phyloP scores from a whole-genome alignment of 92 coral and sea anemone species.

The Umimayanthus chanpuru region DNA sequence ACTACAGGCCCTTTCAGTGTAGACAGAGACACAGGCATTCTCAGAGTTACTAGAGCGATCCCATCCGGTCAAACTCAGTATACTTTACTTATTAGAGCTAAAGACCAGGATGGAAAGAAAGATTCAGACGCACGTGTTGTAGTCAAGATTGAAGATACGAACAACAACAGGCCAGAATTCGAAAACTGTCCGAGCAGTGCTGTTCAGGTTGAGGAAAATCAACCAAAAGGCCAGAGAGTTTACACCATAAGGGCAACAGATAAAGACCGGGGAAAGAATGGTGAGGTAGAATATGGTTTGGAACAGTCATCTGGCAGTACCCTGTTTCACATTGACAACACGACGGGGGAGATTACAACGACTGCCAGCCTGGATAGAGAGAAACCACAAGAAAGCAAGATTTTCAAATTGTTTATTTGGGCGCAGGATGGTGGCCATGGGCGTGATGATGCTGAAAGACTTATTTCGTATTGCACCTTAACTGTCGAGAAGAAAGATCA shows the following conservation, averaged over 20 bases:
- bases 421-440: slow-evolving; percentile 93
- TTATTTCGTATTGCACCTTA: slow-evolving; percentile 79
- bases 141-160: slow-evolving; percentile 79
- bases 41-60: slow-evolving; percentile 39
- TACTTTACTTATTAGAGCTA: slow-evolving; percentile 66
- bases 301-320: slow-evolving; percentile 62
- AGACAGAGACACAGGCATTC: slow-evolving; percentile 64
- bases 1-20: slow-evolving; percentile 41
- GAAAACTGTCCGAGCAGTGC: slow-evolving; percentile 52
- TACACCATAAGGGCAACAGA: slow-evolving; percentile 69
- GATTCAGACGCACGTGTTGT: slow-evolving; percentile 63
- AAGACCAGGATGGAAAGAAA: slow-evolving; percentile 44
- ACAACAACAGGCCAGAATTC: slow-evolving; percentile 80
- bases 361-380: slow-evolving; percentile 81
- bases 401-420: slow-evolving; percentile 68
- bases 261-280: slow-evolving; percentile 81
- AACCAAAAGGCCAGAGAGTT: slow-evolving; percentile 64
- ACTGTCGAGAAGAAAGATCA: slow-evolving; percentile 66
- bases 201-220: slow-evolving; percentile 72
- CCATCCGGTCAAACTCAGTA: slow-evolving; percentile 62
- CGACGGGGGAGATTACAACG: slow-evolving; percentile 80
- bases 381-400: slow-evolving; percentile 12
- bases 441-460: slow-evolving; percentile 64
- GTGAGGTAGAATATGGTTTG: slow-evolving; percentile 73
- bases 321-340: slow-evolving; percentile 76